Base-by-base conservation (phyloP, 2,888 invertebrate species). In the Apotomis turbidana region DNA sequence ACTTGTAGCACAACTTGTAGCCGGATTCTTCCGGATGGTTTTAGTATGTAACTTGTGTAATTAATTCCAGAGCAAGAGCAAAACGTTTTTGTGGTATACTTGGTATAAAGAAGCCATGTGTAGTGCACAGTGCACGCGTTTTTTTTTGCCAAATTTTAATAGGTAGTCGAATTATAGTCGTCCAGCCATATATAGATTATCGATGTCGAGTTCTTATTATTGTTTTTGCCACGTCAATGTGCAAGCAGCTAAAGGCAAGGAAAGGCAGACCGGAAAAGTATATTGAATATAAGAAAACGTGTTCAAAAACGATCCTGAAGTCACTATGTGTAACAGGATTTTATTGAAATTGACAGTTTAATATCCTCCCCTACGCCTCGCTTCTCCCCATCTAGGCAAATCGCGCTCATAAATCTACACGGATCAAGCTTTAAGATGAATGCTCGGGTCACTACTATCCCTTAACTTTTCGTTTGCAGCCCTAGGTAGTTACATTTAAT, bases 361-460 rank as follows among this genome's bases (percentile, higher is more conserved):
- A 64, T 64, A 64, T 55, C 44, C 12, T 27, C 44, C 13, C 64
- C 51, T 12, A 51, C 49, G 13, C 51, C 13, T 36, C 9, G 8
- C 27, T 41, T 15, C 6, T n/a, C n/a, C 38, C 38, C 27, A 6
- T 12, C 49, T 36, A 54, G 9, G 63, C 15, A 54, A 63, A 38
- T 66, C 3, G 44, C 52, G 38, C 38, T 36, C 55, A 66, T 66
- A 66, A 66, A 66, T 46, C 64, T 55, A 44, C 55, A 44, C 9
- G 46, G 55, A 12, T 9, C 8, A n/a, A 41, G 44, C 44, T 64
- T 41, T 66, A 6, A 44, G n/a, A 27, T 66, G 57, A 55, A 66
- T 66, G 55, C 55, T 46, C 55, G 66, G 46, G 64, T 41, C 41
- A 64, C 10, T 64, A 54, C 46, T 44, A 46, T 15, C 64, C 44